phyloP scores from a whole-genome alignment of 2,113 vertebrate species.

The Chloropsis cyanopogon region DNA sequence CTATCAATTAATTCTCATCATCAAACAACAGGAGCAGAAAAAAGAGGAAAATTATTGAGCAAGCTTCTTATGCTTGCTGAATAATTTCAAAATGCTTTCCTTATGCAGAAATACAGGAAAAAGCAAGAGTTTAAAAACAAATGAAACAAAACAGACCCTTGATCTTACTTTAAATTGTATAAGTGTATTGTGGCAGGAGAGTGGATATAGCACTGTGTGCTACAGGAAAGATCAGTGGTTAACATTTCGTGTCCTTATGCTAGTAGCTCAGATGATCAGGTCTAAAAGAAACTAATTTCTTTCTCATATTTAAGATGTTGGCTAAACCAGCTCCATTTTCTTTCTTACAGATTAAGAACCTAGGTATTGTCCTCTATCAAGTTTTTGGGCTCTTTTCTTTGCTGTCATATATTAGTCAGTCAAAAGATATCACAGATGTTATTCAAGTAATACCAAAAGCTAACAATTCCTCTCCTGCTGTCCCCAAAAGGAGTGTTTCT shows the following conservation, averaged over 20 bases:
- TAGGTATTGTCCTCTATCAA: background rate
- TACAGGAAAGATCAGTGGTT: background rate
- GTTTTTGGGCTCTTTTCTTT: background rate
- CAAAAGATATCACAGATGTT: background rate
- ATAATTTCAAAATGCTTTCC: background rate
- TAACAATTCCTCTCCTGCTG: background rate
- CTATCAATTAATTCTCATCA: background rate
- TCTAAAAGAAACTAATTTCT: background rate
- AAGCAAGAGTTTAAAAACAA: background rate
- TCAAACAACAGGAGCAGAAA: background rate
- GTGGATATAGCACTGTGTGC: background rate
- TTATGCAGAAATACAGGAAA: background rate
- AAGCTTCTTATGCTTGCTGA: background rate
- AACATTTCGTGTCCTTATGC: background rate
- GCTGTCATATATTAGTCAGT: background rate
- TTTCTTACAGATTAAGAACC: background rate
- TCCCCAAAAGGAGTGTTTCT: background rate
- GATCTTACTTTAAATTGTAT: background rate
- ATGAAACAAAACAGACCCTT: background rate
- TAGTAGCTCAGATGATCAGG: background rate
- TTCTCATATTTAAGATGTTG: background rate
- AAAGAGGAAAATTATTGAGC: background rate
- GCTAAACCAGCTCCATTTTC: background rate
- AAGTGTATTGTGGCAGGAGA: background rate
- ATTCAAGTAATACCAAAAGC: background rate